These are phyloP conservation scores for Andinoacara biseriatus DNA, from an alignment of 2,113 vertebrate genomes.

Conservation along the genomic window DNA sequence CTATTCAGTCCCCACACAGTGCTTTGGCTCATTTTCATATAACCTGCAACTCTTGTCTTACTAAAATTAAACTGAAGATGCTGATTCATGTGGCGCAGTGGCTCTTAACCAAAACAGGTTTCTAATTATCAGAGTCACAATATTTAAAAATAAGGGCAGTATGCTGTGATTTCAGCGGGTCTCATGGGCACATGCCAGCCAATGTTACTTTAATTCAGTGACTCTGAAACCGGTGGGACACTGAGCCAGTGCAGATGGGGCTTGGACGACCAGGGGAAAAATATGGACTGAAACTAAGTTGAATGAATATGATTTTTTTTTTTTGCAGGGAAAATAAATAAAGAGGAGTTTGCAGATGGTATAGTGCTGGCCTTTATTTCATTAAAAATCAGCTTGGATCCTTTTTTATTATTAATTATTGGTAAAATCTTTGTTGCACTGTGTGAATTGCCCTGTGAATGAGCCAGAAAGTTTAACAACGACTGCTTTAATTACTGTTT, in stretches of 20 bases:
- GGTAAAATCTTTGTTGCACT: not conserved
- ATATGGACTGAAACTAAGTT: not conserved
- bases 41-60: constrained; percentile 33
- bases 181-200: constrained; percentile 19
- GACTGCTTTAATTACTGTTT: constrained; percentile 50
- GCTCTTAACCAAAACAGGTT: constrained; percentile 24
- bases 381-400: not conserved
- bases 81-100: constrained; percentile 32
- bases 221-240: not conserved
- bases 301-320: not conserved
- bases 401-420: not conserved
- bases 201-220: constrained; percentile 3
- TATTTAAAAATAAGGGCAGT: not conserved
- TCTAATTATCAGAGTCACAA: constrained; percentile 39
- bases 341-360: not conserved
- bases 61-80: constrained; percentile 45
- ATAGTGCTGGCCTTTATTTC: not conserved
- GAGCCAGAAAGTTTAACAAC: constrained; percentile 4
- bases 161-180: not conserved
- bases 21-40: constrained; percentile 40
- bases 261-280: not conserved
- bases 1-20: constrained; percentile 37
- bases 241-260: not conserved
- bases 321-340: not conserved
- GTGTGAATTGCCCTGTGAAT: not conserved